These are phyloP conservation scores for Vespertilio murinus DNA, from an alignment of 2,797 vertebrate species.

Conservation along the genomic window DNA sequence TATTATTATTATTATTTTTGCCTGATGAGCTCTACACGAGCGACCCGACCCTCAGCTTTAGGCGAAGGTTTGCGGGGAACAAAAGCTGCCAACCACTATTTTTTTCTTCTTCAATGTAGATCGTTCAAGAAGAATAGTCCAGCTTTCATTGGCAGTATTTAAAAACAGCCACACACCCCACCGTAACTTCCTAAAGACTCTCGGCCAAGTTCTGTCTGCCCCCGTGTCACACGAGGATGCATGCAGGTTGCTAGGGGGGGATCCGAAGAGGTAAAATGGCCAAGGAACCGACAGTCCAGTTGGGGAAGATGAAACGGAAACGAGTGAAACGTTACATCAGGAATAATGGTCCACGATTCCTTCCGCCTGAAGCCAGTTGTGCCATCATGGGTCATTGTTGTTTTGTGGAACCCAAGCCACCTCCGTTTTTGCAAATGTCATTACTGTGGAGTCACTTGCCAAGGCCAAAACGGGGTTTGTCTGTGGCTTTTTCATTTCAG, in stretches of 20 bases:
- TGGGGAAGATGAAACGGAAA: background rate
- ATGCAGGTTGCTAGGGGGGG: background rate
- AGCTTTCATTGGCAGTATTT: background rate
- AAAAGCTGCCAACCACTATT: background rate
- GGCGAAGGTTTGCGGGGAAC: background rate
- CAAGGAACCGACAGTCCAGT: background rate
- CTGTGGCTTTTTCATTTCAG: constrained; percentile 25
- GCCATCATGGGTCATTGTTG: background rate
- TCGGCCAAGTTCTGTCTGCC: background rate
- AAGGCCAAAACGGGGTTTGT: background rate
- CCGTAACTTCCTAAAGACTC: background rate
- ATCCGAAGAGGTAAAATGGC: background rate
- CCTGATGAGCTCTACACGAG: background rate
- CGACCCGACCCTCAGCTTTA: background rate
- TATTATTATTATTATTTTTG: background rate
- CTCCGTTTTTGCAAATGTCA: background rate
- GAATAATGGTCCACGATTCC: background rate
- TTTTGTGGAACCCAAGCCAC: too few relatives aligned
- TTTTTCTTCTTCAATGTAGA: background rate
- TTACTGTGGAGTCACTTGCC: background rate
- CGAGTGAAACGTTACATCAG: background rate
- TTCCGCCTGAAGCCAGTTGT: background rate
- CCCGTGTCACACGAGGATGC: background rate
- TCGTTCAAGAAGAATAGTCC: background rate
- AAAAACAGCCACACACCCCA: background rate